These are phyloP conservation scores for Prosapia bicincta DNA, from an alignment of 2,888 invertebrate species.

Conservation along the genomic window DNA sequence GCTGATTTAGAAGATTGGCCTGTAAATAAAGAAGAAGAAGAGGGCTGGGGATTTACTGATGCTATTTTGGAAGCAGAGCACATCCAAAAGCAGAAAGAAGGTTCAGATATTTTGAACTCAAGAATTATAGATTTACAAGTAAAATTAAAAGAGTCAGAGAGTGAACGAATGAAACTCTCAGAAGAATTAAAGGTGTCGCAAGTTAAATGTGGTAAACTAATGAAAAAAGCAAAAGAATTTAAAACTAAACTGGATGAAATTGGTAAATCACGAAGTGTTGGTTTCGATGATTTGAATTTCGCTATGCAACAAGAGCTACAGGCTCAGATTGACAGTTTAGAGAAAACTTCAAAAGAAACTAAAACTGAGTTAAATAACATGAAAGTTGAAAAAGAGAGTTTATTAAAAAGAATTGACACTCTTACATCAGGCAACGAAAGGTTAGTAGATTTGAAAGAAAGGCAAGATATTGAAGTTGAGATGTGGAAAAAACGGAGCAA, in stretches of 20 bases:
- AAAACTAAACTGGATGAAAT: slow-evolving; percentile 63
- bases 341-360: slow-evolving; percentile 60
- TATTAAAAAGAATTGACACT: slow-evolving; percentile 68
- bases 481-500: slow-evolving; percentile 68
- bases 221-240: slow-evolving; percentile 81
- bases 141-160: slow-evolving; percentile 46
- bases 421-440: slow-evolving; percentile 72
- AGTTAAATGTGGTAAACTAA: slow-evolving; percentile 69
- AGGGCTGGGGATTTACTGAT: slow-evolving; percentile 59
- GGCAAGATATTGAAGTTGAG: slow-evolving; percentile 71
- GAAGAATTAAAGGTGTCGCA: slow-evolving; percentile 63
- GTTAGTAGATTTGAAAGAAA: slow-evolving; percentile 75
- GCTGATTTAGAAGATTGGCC: slow-evolving; percentile 18
- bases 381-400: slow-evolving; percentile 62
- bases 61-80: slow-evolving; percentile 51
- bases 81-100: slow-evolving; percentile 40
- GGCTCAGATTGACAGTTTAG: slow-evolving; percentile 60
- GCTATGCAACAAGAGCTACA: slow-evolving; percentile 81
- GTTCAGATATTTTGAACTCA: slow-evolving; percentile 42
- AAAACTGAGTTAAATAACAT: slow-evolving; percentile 57
- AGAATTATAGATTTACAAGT: slow-evolving; percentile 55
- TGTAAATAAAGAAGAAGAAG: slow-evolving; percentile 46
- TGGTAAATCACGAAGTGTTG: slow-evolving; percentile 52
- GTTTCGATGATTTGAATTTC: slow-evolving; percentile 63
- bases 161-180: slow-evolving; percentile 50